A percentile compares a stretch with the other conserved stretches of the same genome.
Evolutionary conservation across 1,140 invertebrate genomes (phyloP).

Genomic region (Trissolcus basalis): DNA sequence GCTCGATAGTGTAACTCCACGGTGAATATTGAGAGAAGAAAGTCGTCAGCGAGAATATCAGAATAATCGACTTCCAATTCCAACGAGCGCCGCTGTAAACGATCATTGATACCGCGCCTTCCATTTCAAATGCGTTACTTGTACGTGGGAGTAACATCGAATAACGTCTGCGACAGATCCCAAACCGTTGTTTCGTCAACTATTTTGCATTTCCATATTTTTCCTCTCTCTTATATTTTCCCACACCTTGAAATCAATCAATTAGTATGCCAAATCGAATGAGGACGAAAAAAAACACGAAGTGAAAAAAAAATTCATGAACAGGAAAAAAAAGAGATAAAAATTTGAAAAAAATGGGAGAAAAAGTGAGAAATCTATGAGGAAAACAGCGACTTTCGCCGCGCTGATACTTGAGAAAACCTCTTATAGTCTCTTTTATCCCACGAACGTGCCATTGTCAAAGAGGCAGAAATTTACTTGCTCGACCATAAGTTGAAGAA

Average conservation of each 20-base stretch:
- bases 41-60: slow-evolving; percentile 53
- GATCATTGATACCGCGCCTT: slow-evolving; percentile 52
- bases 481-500: slow-evolving; percentile 49
- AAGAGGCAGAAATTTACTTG: slow-evolving; percentile 48
- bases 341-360: slow-evolving; percentile 27
- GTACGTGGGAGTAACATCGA: slow-evolving; percentile 42
- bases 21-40: slow-evolving; percentile 47
- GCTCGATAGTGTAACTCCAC: slow-evolving; percentile 38
- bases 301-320: neutral
- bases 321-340: slow-evolving; percentile 2
- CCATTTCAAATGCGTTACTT: slow-evolving; percentile 50
- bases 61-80: slow-evolving; percentile 59
- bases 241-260: no score
- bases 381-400: slow-evolving; percentile 29
- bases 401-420: slow-evolving; percentile 50
- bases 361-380: slow-evolving; percentile 18
- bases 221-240: neutral
- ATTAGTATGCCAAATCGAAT: neutral
- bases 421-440: slow-evolving; percentile 56
- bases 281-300: slow-evolving; percentile 1
- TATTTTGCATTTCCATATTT: neutral
- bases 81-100: slow-evolving; percentile 45
- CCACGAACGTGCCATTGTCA: slow-evolving; percentile 54
- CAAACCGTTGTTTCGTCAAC: slow-evolving; percentile 34
- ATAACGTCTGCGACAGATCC: slow-evolving; percentile 33